phyloP scores from a whole-genome alignment of 2,797 vertebrate genomes.

The Diplodus puntazzo region DNA sequence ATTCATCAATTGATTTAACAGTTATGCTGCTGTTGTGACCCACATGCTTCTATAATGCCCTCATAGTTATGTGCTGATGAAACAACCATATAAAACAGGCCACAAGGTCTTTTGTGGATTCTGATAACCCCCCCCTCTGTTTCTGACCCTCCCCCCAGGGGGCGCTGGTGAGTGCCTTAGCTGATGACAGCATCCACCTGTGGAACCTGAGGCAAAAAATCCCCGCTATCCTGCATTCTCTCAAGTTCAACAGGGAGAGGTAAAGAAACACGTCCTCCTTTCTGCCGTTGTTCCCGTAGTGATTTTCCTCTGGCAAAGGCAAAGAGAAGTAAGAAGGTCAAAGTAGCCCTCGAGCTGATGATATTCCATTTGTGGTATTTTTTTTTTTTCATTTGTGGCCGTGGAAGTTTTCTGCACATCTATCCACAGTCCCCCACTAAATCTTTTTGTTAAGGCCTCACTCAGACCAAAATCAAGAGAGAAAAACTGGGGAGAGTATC shows the following conservation, averaged over 20 bases:
- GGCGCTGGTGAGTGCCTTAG: conserved; percentile 99
- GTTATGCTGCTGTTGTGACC: conserved; percentile 31
- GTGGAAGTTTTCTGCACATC: background rate
- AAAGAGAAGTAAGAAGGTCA: background rate
- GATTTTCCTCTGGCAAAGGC: background rate
- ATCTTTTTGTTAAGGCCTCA: background rate
- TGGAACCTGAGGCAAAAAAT: conserved; percentile 99
- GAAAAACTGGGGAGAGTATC: too few relatives aligned
- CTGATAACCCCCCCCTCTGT: background rate
- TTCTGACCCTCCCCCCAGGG: conserved; percentile 84
- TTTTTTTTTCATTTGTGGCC: background rate
- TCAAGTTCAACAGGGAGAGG: conserved; percentile 98
- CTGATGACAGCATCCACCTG: conserved; percentile 97
- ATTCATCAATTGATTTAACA: conserved; percentile 19
- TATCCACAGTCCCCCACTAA: background rate
- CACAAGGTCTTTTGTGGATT: background rate
- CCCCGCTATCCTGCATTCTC: conserved; percentile 97
- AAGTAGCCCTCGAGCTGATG: too few relatives aligned
- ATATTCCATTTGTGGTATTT: background rate
- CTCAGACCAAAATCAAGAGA: too few relatives aligned
- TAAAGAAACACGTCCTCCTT: conserved; percentile 56
- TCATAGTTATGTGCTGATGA: conserved; percentile 3
- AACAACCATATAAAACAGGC: background rate
- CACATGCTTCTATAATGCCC: conserved; percentile 7
- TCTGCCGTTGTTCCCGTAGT: background rate